Evolutionary conservation across 2,888 invertebrate genomes (phyloP), one percentile per base, ranked within the genome.

Genomic region (Torymus auratus): DNA sequence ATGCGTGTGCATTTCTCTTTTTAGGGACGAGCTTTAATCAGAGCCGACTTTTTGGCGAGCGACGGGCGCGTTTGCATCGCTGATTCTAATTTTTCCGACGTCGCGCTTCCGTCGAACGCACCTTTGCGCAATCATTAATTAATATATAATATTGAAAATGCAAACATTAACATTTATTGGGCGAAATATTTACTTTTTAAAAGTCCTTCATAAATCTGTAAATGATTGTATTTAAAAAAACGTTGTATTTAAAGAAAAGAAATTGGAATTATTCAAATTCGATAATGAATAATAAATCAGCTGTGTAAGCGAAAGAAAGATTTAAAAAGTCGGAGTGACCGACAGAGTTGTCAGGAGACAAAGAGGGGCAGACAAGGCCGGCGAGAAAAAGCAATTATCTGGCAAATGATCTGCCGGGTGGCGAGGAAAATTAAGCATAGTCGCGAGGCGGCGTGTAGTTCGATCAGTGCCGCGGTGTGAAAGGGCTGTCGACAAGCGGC

Each of bases 401-500:
- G 58, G 60, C 58, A 61, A 60, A 80, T 76, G 64, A 80, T 80
- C 28, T n/a, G 62, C 56, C 53, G 50, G 41, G 41, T 7, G 7
- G 7, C 15, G n/a, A 23, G 56, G 53, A 23, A 17, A 14, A 50
- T 61, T 17, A 76, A 55, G 64, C 23, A 13, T 14, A 20, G 20
- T 17, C 53, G 17, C 7, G 17, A 17, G 41, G 17, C 55, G 15
- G 71, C 65, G 52, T 70, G 70, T 68, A 65, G 78, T 78, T 83
- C 80, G 79, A 84, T 83, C 73, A 70, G 82, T 77, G 7, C 41
- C 41, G 64, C 53, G 41, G 41, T 41, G 41, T 41, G 76, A 76
- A 58, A 69, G 76, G 83, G 83, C 74, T 83, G 84, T 82, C 78
- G 83, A 83, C 78, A 80, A 81, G 77, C 68, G 67, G 65, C 28